Percentiles rank a stretch among this genome's conserved stretches.
Conservation (phyloP, 2,797 vertebrate genomes). For the Falco peregrinus region DNA sequence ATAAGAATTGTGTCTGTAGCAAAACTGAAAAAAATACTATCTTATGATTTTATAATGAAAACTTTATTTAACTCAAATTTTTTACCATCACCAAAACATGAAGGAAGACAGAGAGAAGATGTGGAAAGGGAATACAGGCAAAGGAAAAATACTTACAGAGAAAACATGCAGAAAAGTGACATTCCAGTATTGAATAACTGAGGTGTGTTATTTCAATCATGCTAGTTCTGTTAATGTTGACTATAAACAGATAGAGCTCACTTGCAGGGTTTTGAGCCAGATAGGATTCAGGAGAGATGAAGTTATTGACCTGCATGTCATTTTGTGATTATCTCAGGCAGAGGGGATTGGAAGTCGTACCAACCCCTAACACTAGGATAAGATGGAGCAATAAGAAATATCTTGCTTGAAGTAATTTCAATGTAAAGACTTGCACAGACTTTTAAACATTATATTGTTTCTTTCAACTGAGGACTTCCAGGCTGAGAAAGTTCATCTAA, state of each 20-base stretch:
- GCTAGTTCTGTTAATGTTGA: background rate
- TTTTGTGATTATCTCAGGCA: slow-evolving; percentile 5
- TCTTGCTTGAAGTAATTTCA: background rate
- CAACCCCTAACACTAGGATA: background rate
- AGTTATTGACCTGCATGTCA: background rate
- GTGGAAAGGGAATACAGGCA: background rate
- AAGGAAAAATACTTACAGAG: background rate
- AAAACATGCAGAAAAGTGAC: background rate
- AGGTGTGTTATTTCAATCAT: background rate
- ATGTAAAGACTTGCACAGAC: background rate
- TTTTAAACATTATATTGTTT: background rate
- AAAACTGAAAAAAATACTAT: background rate
- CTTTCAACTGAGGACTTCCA: background rate
- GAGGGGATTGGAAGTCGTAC: background rate
- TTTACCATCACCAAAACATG: background rate
- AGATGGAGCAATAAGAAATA: background rate
- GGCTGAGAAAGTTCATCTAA: background rate
- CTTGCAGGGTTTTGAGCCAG: background rate
- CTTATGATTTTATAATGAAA: background rate
- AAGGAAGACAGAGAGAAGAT: background rate
- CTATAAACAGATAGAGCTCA: background rate
- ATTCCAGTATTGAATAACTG: background rate
- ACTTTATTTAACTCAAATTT: background rate
- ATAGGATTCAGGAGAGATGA: background rate
- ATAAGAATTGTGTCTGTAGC: background rate